Conservation (phyloP, 2,797 vertebrate species). For the Fringilla coelebs region DNA sequence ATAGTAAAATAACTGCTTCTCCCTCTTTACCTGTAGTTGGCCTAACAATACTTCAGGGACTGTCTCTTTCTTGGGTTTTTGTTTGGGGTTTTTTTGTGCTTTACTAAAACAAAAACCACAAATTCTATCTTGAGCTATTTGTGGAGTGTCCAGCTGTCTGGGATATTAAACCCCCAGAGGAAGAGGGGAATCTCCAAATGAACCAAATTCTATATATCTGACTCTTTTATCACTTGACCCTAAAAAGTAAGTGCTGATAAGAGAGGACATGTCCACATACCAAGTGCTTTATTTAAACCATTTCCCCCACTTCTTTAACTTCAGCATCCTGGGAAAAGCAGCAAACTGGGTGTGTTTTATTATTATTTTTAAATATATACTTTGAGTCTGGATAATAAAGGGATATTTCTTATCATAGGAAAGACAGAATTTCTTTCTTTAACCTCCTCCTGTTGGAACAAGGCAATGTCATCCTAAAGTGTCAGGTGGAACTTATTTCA, state of each 20-base stretch:
- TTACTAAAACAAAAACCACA: not conserved
- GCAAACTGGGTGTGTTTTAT: fast-evolving
- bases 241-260: not conserved
- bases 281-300: not conserved
- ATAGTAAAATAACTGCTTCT: not conserved
- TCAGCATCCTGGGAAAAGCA: not conserved
- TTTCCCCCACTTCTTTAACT: not conserved
- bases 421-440: not conserved
- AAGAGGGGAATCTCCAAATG: not conserved
- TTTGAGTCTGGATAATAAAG: not conserved
- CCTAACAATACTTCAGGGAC: not conserved
- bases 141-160: not conserved
- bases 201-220: not conserved
- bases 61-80: not conserved
- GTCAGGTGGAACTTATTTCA: conserved; percentile 35
- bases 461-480: conserved; percentile 13
- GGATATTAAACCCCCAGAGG: not conserved
- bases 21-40: fast-evolving
- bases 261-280: not conserved
- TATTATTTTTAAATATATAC: not conserved
- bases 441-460: not conserved
- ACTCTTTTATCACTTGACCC: not conserved
- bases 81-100: not conserved
- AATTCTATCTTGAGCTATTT: not conserved
- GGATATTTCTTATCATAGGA: not conserved